Conservation (phyloP, 2,888 invertebrate genomes). For the Eumerus sabulonum region DNA sequence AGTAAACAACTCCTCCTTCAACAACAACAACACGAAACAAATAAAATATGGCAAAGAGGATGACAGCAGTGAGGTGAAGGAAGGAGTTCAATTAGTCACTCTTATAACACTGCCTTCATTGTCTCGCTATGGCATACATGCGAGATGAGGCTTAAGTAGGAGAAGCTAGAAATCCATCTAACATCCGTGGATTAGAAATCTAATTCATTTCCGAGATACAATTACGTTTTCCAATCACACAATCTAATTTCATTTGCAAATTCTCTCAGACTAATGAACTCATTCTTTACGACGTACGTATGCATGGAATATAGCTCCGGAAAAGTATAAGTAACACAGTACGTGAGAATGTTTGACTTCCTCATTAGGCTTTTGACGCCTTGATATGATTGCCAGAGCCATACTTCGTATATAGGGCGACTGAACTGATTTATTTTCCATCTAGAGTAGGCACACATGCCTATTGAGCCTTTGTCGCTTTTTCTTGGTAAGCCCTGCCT, state of each 20-base stretch:
- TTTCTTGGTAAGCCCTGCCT: not conserved
- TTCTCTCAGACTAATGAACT: slow-evolving; percentile 57
- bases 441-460: slow-evolving; percentile 31
- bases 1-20: slow-evolving; percentile 14
- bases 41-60: not conserved
- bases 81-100: slow-evolving; percentile 37
- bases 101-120: slow-evolving; percentile 33
- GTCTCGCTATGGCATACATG: slow-evolving; percentile 2
- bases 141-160: not conserved
- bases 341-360: slow-evolving; percentile 64
- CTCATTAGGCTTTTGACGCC: slow-evolving; percentile 64
- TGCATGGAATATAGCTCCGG: slow-evolving; percentile 19
- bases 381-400: slow-evolving; percentile 35
- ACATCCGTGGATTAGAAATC: slow-evolving; percentile 40
- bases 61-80: too few relatives aligned
- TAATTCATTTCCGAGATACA: slow-evolving; percentile 63
- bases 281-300: slow-evolving; percentile 13
- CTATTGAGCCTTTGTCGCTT: not conserved
- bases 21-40: too few relatives aligned
- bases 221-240: slow-evolving; percentile 65
- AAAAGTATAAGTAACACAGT: slow-evolving; percentile 39
- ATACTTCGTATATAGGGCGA: slow-evolving; percentile 11
- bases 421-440: slow-evolving; percentile 52
- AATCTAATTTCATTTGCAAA: slow-evolving; percentile 64
- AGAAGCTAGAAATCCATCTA: too few relatives aligned